Base-by-base conservation (phyloP, 1,140 invertebrate species). In the Lutraria rhynchaena region DNA sequence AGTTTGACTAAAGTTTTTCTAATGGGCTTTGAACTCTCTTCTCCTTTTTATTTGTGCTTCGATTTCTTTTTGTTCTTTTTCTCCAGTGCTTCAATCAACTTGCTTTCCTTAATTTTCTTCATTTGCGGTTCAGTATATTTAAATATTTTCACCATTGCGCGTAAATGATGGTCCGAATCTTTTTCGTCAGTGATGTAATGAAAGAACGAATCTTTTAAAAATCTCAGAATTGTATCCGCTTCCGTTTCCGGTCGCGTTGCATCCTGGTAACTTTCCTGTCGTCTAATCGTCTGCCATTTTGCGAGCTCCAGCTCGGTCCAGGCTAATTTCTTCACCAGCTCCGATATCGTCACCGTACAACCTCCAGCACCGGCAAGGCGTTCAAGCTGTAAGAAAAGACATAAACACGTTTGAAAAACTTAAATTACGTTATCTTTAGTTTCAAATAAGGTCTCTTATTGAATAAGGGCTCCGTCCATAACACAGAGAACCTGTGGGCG, bases 181-280 rank as follows among this genome's bases (percentile, higher is more conserved):
- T 86, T 87, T 19, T 57, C 49, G 46, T 88, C 86, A 3, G 86
- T 89, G 15, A 89, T 65, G 71, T 86, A 90, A 60, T 89, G 89
- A 55, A 85, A 89, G n/a, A 90, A 87, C 5, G 88, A 84, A 70
- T 89, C 89, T 49, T 87, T 89, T 0, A 90, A 83, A 58, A 90
- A 90, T 9, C 83, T 51, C 19, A 90, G 74, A 19, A 83, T 90
- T 9, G 85, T 87, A n/a, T 87, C 89, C 1, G 89, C 84, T 61
- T 90, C 88, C 24, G 86, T 90, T 76, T 86, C 88, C 37, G 89
- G 89, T 80, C 80, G 75, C 15, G 83, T 76, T 11, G 81, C 84
- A 9, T 76, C 81, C 31, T 87, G 74, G 82, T 90, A 90, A 27
- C 82, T 83, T 57, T 90, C 89, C 22, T 85, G 78, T 5, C 89